Base-by-base conservation (phyloP, 2,113 vertebrate species). In the Ochotona princeps region DNA sequence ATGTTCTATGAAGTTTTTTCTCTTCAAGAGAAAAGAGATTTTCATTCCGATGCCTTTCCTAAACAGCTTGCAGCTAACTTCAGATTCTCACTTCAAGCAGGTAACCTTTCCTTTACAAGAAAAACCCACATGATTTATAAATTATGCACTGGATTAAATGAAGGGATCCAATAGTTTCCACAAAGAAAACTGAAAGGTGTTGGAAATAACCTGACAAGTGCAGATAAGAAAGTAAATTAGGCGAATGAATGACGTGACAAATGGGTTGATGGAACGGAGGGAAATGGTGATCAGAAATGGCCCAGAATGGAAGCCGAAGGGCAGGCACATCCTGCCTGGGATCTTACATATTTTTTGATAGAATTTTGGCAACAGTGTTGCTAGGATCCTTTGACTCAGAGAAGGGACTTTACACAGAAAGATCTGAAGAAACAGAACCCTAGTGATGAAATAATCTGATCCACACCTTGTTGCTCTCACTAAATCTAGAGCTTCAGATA, bases 381-480 rank as follows among this genome's bases (percentile, higher is more conserved):
- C 26, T 83, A 2, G 3, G 51, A 25, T 2, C 8, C 7, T 67
- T 57, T 81, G 49, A 73, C 49, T 14, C 26, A 72, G 35, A 90
- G 30, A 85, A 75, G 66, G 44, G 28, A 11, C 11, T 93, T 82
- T 74, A 65, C 1, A 10, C 4, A 35, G 38, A 65, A 82, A 51
- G 35, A 0, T n/a, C 26, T 82, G 84, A 76, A 67, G 57, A 91
- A 74, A 57, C 54, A 57, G 38, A 44, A 44, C 26, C 21, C 54
- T 83, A 63, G 2, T 67, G 44, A 85, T 78, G 61, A 79, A 60
- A 83, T 79, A 44, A 91, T 90, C 82, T 74, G 3, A 87, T 63
- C 72, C 49, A 72, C 82, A 26, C 8, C 90, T 75, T 87, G 80
- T 74, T 78, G 38, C 72, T 84, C 92, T 90, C 51, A 92, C 60